Conservation (phyloP, 2,113 vertebrate species). For the Oreochromis niloticus region DNA sequence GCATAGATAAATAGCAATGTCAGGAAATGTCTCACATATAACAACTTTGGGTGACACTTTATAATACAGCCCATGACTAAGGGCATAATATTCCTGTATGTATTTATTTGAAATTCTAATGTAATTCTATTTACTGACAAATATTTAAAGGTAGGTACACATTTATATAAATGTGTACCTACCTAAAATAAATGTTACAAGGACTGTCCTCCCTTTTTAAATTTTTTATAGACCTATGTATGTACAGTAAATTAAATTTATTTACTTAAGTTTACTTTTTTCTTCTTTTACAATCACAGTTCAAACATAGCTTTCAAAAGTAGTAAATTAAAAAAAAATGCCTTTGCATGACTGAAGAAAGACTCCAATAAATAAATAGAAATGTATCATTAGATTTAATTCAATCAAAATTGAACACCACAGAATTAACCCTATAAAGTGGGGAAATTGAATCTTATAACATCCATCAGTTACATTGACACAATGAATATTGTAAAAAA, state of each 20-base stretch:
- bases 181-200: not conserved
- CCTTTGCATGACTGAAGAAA: not conserved
- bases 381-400: not conserved
- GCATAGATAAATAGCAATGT: constrained; percentile 3
- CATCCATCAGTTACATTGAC: not conserved
- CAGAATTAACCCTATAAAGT: not conserved
- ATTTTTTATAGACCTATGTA: not conserved
- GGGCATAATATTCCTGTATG: not conserved
- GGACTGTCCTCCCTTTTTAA: not conserved
- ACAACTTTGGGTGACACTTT: not conserved
- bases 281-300: not conserved
- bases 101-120: not conserved
- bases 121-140: not conserved
- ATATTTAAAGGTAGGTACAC: not conserved
- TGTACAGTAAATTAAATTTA: not conserved
- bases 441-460: not conserved
- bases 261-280: not conserved
- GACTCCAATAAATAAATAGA: not conserved
- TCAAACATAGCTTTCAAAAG: not conserved
- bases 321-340: not conserved
- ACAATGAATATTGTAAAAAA: not conserved
- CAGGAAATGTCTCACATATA: constrained; percentile 34
- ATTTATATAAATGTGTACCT: not conserved
- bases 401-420: not conserved
- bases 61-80: not conserved